Base-by-base conservation (phyloP, 2,113 vertebrate species). In the Xerus inauris region DNA sequence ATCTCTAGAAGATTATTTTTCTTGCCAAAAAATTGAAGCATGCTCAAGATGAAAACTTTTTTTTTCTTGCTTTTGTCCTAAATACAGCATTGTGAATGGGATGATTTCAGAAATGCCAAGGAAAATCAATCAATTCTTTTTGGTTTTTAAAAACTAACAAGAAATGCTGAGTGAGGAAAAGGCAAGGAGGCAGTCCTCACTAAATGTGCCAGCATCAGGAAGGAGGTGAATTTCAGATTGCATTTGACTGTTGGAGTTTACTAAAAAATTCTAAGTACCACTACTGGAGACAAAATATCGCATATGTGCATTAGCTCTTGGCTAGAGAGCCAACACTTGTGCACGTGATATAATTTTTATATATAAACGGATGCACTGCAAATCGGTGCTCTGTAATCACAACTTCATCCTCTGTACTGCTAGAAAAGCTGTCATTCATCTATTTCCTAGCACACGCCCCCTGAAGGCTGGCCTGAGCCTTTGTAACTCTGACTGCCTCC, bases 271-370 rank as follows among this genome's bases (percentile, higher is more conserved):
- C 54, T 91, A 96, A 98, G 95, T 93, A 95, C 96, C 96, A 97
- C 97, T 97, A 96, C 97, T 94, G 97, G 89, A 97, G 97, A 97
- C 95, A 97, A 97, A 97, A 97, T 97, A 97, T 96, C 91, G 62
- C 95, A 81, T 85, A 30, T 90, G 80, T 97, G 96, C 97, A 97
- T 98, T 98, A 98, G 94, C 95, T 97, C 96, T 98, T 97, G 97
- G 97, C 97, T 96, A 94, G 86, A 79, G 51, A 83, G 93, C 89
- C 86, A 72, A 73, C 89, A 67, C 69, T 89, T 83, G 14, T 92
- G 93, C 76, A 89, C 83, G 49, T 47, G 59, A 96, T 84, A 91
- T 93, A 93, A 95, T 94, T 97, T 95, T 97, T 96, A 96, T 96
- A 93, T 87, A 91, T 95, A 97, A 97, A 95, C 96, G 91, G 96